Base-by-base conservation (phyloP, 2,797 vertebrate species). In the Micropoecilia bifurca region DNA sequence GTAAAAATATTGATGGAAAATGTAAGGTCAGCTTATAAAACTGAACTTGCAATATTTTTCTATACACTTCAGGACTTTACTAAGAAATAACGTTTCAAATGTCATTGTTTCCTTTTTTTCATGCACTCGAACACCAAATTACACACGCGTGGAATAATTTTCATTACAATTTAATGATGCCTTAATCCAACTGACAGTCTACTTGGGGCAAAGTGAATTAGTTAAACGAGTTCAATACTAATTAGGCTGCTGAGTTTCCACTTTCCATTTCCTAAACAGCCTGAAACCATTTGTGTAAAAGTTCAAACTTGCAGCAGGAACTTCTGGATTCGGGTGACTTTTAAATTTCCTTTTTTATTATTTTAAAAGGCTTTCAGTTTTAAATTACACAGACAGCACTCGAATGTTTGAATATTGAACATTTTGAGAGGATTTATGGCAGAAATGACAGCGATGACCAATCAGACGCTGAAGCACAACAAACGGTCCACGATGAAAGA, bases 401-500 rank as follows among this genome's bases (percentile, higher is more conserved):
- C 74, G 6, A 76, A 53, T 9, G 22, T 53, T 53, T 53, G 22
- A 53, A 53, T 53, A 25, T 22, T 53, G 76, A 84, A 87, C 88
- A 80, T 75, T 85, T 68, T 69, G 61, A 77, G 72, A 88, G 80
- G 55, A 80, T 66, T 45, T 69, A 90, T 89, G 90, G 83, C 61
- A 78, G 68, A 85, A 84, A 75, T 90, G 88, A 87, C 85, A 77
- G 86, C 74, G 87, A 86, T 57, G 82, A 90, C 84, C 86, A 83
- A 86, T 83, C 81, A 89, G 87, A 90, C 88, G 86, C 86, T 89
- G 90, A 90, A 80, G 88, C 87, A 92, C 86, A 90, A 88, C n/a
- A 78, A 92, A 78, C 88, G 84, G 79, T 86, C 57, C 83, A 43
- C 13, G 78, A 91, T 80, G 88, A 91, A 75, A 90, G 79, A 89